These are phyloP conservation scores for Leptinotarsa texana DNA, from an alignment of 1,140 invertebrate genomes.

Conservation along the genomic window DNA sequence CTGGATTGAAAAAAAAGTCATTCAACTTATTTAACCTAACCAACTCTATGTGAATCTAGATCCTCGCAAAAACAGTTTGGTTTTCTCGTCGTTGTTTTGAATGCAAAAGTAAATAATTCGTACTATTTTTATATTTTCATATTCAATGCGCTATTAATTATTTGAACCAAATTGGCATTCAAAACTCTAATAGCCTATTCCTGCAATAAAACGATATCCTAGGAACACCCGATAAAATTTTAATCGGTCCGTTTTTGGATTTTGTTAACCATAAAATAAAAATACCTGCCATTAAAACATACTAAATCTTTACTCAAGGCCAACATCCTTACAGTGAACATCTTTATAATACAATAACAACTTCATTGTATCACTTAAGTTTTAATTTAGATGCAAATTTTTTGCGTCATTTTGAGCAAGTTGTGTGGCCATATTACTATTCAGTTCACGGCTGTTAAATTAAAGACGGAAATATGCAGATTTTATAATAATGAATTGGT, in stretches of 20 bases:
- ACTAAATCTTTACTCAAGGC: neutral
- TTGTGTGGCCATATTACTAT: constrained; percentile 29
- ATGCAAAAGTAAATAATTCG: no score
- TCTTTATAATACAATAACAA: constrained; percentile 20
- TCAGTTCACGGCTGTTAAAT: constrained; percentile 6
- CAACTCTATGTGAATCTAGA: no score
- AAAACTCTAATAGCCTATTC: neutral
- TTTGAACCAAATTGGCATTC: no score
- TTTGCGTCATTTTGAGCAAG: constrained; percentile 20
- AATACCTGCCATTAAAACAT: constrained; percentile 9
- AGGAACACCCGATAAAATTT: neutral
- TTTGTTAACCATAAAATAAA: neutral
- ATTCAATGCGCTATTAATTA: no score
- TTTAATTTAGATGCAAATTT: constrained; percentile 30
- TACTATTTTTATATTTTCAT: no score
- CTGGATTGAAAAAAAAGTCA: no score
- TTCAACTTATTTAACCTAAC: no score
- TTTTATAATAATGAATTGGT: constrained; percentile 21
- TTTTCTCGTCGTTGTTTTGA: no score
- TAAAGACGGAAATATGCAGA: constrained; percentile 26
- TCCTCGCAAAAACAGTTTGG: no score
- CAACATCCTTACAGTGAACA: neutral
- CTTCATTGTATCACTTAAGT: constrained; percentile 26
- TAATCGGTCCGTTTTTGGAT: neutral
- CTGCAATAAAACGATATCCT: neutral